Base-by-base conservation (phyloP, 2,113 vertebrate species). In the Thermophis baileyi region DNA sequence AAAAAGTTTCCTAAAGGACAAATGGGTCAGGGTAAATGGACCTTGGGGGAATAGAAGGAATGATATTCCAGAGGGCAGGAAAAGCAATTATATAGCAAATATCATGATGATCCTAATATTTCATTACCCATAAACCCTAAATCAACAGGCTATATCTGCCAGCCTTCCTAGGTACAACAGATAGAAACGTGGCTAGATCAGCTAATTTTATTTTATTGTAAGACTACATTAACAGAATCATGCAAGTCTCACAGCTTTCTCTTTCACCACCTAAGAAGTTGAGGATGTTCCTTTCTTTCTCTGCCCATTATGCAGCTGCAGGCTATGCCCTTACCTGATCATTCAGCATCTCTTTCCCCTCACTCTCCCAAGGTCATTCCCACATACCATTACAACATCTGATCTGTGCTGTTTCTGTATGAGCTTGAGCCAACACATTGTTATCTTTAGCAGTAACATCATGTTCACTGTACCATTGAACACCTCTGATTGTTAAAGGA, bases 101-200 rank as follows among this genome's bases (percentile, higher is more conserved):
- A 63, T n/a, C 20, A 90, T 14, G 49, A 44, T 30, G 16, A n/a
- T 25, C 27, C 27, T 27, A 90, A 81, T 87, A 94, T 93, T 94
- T 69, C 85, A 27, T 88, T 50, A 63, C 30, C 57, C 30, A 50
- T 74, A 90, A 55, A 55, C 46, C 4, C 35, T 18, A 63, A 24
- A 9, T n/a, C 16, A 74, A n/a, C 0, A 6, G 20, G 27, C 57
- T 63, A 40, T 57, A 27, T 57, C 25, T 9, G 8, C 55, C 55
- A 57, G 55, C 55, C 55, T 57, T 27, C 55, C 55, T 22, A 27
- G 9, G 8, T 57, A 57, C 55, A 57, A 57, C 25, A 57, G 55
- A 57, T 27, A 57, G 25, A 57, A 57, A 27, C 25, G 27, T 57
- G 24, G 27, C 24, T 27, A 57, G 55, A 57, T 57, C 24, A 57